A percentile compares a stretch with the other conserved stretches of the same genome.
These are phyloP conservation scores for Leuciscus idus DNA, from an alignment of 2,113 vertebrate species.

Conservation along the genomic window DNA sequence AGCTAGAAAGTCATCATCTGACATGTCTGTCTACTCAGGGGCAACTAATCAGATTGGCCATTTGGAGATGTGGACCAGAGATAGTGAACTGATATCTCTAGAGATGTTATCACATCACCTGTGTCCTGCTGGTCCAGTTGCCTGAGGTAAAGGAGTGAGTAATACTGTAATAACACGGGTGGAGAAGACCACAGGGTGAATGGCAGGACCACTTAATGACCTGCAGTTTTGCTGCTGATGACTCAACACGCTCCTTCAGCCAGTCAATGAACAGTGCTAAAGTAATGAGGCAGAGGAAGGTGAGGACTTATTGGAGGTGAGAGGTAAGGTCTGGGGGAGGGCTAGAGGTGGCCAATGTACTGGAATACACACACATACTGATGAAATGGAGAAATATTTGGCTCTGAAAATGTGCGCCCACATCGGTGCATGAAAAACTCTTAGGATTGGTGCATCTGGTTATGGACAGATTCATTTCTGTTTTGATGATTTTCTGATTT, in stretches of 20 bases:
- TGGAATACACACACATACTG: not conserved
- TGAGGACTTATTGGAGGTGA: slow-evolving; percentile 28
- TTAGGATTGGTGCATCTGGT: not conserved
- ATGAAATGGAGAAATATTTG: not conserved
- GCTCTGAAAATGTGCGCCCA: not conserved
- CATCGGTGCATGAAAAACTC: not conserved
- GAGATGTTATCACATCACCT: slow-evolving; percentile 52
- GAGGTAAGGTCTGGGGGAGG: not conserved
- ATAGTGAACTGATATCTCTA: slow-evolving; percentile 26
- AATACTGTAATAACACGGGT: slow-evolving; percentile 16
- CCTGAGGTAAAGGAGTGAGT: slow-evolving; percentile 17
- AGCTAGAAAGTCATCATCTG: slow-evolving; percentile 44
- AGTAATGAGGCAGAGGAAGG: slow-evolving; percentile 44
- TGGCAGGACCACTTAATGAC: slow-evolving; percentile 15
- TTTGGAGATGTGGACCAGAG: slow-evolving; percentile 53
- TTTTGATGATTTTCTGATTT: not conserved
- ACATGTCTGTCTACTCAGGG: slow-evolving; percentile 44
- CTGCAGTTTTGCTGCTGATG: slow-evolving; percentile 27
- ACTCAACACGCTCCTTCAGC: slow-evolving; percentile 35
- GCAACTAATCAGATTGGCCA: slow-evolving; percentile 44
- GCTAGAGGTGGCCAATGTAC: not conserved
- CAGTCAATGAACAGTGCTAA: slow-evolving; percentile 36
- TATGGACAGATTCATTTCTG: slow-evolving; percentile 1
- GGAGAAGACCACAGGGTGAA: slow-evolving; percentile 21
- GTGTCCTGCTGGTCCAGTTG: slow-evolving; percentile 29